These are phyloP conservation scores for Mycetomoellerius zeteki DNA, from an alignment of 1,140 invertebrate genomes.

Conservation along the genomic window DNA sequence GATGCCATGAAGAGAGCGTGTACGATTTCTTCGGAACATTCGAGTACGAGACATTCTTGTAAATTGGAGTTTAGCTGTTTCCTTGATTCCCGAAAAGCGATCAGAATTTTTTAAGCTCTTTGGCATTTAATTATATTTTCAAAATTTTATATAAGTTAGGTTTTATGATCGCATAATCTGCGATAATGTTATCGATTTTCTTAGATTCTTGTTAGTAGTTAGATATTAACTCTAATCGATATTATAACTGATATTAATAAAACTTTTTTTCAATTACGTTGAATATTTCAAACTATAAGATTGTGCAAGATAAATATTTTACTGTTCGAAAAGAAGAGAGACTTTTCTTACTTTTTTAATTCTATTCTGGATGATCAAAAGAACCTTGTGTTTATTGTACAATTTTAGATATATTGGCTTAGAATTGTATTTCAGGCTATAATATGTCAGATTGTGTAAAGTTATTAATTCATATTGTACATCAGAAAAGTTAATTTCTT, in stretches of 20 bases:
- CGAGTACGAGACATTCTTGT: neutral
- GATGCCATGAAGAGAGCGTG: too few species aligned
- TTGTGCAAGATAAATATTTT: constrained; percentile 3
- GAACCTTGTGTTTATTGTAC: neutral
- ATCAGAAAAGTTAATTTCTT: neutral
- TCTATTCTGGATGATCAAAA: neutral
- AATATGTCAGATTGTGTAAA: neutral
- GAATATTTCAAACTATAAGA: neutral
- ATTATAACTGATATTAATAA: too few species aligned
- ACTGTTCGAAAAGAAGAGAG: neutral
- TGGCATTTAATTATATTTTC: neutral
- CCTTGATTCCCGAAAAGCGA: neutral
- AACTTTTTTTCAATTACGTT: too few species aligned
- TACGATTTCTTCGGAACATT: neutral
- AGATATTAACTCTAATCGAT: neutral
- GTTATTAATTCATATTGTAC: neutral
- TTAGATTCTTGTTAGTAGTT: neutral
- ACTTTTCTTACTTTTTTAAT: neutral
- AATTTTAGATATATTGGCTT: neutral
- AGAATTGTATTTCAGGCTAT: constrained; percentile 2
- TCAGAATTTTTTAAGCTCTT: neutral
- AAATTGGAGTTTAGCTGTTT: neutral
- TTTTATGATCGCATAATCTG: neutral
- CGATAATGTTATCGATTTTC: neutral
- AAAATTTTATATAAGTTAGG: neutral